Evolutionary conservation across 1,140 invertebrate genomes (phyloP).

Genomic region (Ceratosolen fusciceps): DNA sequence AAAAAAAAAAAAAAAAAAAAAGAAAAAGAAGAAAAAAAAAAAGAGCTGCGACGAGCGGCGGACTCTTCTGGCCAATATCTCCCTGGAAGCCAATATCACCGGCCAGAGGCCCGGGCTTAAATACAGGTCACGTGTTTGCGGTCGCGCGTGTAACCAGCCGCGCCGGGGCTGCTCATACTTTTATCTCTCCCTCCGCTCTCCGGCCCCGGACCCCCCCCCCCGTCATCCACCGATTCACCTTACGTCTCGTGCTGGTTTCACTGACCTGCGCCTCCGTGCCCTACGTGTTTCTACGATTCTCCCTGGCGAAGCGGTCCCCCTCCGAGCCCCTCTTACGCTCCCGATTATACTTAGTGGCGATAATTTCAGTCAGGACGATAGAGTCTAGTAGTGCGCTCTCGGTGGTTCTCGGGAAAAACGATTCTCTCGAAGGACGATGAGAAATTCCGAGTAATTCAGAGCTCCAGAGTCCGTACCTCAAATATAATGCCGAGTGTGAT

Average conservation of each 20-base stretch:
- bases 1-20: no score
- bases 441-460: conserved; percentile 14
- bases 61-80: no score
- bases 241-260: no score
- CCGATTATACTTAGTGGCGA: conserved; percentile 43
- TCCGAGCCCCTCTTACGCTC: conserved; percentile 30
- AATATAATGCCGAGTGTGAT: conserved; percentile 19
- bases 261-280: no score
- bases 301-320: conserved; percentile 44
- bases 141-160: conserved; percentile 33
- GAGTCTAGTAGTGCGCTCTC: no score
- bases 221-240: no score
- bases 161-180: neutral
- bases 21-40: conserved; percentile 26
- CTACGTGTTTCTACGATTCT: conserved; percentile 19
- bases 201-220: neutral
- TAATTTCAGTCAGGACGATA: conserved; percentile 41
- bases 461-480: neutral
- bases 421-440: conserved; percentile 20
- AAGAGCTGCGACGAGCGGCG: conserved; percentile 17
- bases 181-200: neutral
- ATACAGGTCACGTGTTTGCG: conserved; percentile 57
- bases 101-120: conserved; percentile 50
- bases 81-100: conserved; percentile 5
- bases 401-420: conserved; percentile 32